Conservation (phyloP, 2,113 vertebrate genomes). For the Petrocephalus zakoni region DNA sequence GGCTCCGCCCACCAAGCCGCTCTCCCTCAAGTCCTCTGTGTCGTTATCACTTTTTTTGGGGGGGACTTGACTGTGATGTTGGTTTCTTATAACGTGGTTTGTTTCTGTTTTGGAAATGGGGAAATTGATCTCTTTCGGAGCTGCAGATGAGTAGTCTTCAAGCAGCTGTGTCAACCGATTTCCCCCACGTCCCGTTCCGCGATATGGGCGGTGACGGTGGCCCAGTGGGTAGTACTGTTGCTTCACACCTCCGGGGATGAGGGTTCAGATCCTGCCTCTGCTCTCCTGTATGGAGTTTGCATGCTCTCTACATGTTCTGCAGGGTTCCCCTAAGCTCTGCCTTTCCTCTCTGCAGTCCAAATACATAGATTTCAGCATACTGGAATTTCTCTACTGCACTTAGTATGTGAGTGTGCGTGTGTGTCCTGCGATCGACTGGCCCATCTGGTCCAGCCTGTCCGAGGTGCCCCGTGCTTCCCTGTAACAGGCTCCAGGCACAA, state of each 20-base stretch:
- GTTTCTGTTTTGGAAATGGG: constrained; percentile 17
- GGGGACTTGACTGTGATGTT: constrained; percentile 11
- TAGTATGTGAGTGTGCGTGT: background rate
- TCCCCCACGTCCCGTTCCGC: background rate
- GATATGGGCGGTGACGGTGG: background rate
- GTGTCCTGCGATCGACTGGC: background rate
- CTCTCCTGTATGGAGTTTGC: background rate
- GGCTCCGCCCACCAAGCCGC: constrained; percentile 25
- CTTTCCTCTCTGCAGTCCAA: background rate
- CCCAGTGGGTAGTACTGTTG: background rate
- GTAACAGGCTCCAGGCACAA: background rate
- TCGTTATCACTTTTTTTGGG: background rate
- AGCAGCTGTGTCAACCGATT: background rate
- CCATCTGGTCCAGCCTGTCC: background rate
- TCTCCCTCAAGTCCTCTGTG: background rate
- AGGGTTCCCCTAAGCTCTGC: background rate
- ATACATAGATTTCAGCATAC: background rate
- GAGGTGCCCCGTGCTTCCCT: background rate
- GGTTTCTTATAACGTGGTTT: constrained; percentile 5
- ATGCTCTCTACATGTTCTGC: background rate
- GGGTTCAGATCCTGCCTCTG: background rate
- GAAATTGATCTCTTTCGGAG: constrained; percentile 12
- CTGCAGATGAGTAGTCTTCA: constrained; percentile 1
- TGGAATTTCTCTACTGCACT: background rate
- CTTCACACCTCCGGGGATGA: background rate